Percentiles rank a stretch among this genome's conserved stretches.
Evolutionary conservation across 35 echinoderm and acorn worm genomes (phyloP).

Genomic region (Heliocidaris erythrogramma): DNA sequence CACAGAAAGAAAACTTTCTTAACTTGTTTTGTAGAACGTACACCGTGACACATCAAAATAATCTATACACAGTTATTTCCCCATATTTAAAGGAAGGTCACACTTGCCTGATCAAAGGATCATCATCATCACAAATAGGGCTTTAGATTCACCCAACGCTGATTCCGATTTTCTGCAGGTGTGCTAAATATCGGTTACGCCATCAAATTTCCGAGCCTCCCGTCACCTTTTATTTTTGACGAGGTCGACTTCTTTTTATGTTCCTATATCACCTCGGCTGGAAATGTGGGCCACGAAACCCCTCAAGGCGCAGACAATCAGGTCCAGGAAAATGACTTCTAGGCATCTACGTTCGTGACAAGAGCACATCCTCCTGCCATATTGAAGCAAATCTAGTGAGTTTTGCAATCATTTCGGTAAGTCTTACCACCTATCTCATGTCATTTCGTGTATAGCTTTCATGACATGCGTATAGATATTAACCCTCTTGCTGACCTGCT

Average conservation of each 20-base stretch:
- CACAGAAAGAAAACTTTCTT: too few species aligned
- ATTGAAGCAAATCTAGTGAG: neutral
- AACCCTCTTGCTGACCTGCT: neutral
- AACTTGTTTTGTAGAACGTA: too few species aligned
- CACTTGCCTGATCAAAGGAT: neutral
- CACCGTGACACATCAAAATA: too few species aligned
- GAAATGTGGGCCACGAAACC: neutral
- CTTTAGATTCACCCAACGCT: neutral
- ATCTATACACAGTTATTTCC: too few species aligned
- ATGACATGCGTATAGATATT: neutral
- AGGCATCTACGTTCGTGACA: neutral
- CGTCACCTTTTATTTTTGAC: neutral
- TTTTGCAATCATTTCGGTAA: neutral
- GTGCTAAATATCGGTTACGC: neutral
- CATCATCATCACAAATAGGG: neutral
- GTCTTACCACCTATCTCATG: neutral
- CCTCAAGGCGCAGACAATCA: conserved; percentile 4
- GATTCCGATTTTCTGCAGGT: neutral
- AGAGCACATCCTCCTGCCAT: neutral
- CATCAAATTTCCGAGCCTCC: neutral
- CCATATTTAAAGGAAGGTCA: neutral
- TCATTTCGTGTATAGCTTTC: neutral
- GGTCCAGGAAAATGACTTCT: neutral
- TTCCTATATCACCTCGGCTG: neutral
- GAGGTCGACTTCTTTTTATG: neutral